Base-by-base conservation (phyloP, 2,113 vertebrate genomes). In the Nibea albiflora region DNA sequence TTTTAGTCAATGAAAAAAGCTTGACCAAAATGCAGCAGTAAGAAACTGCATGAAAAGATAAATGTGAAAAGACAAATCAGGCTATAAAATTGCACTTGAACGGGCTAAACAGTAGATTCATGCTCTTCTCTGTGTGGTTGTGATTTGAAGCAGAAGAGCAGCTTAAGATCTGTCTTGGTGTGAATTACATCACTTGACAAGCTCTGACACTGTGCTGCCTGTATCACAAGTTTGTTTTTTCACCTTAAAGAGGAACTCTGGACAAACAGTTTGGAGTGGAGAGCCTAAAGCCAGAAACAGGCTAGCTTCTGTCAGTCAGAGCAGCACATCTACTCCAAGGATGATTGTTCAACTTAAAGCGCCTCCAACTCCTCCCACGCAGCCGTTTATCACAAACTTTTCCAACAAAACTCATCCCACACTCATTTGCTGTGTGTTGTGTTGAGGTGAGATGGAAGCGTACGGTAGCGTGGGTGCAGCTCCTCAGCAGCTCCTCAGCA, bases 331-430 rank as follows among this genome's bases (percentile, higher is more conserved):
- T 19, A 31, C 73, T 73, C 68, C 0, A 1, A 50, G 24, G 44
- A 64, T 46, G 74, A 75, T 60, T 73, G 73, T 81, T 81, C 73
- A 81, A 75, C 82, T 70, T 52, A 60, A 70, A 71, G 80, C 42
- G 11, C 78, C 74, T 88, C 83, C 68, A 66, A 73, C 66, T 73
- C 76, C 46, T 50, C 83, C 85, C 70, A 88, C 83, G 46, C 83
- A 81, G 44, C 56, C 74, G 26, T 90, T 90, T 87, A 89, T 83
- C 73, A 67, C 67, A 81, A 90, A 90, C 63, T 83, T 85, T 69
- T 28, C 69, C 70, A 81, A 84, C 77, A 75, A 76, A 81, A 78
- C 60, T 81, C 86, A 79, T 76, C 85, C 83, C 80, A 83, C 83
- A 66, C 85, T 83, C 65, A 83, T 81, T 72, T 83, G 67, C 81